These are phyloP conservation scores for Cepaea hortensis DNA, from an alignment of 2,888 invertebrate genomes.

Conservation along the genomic window DNA sequence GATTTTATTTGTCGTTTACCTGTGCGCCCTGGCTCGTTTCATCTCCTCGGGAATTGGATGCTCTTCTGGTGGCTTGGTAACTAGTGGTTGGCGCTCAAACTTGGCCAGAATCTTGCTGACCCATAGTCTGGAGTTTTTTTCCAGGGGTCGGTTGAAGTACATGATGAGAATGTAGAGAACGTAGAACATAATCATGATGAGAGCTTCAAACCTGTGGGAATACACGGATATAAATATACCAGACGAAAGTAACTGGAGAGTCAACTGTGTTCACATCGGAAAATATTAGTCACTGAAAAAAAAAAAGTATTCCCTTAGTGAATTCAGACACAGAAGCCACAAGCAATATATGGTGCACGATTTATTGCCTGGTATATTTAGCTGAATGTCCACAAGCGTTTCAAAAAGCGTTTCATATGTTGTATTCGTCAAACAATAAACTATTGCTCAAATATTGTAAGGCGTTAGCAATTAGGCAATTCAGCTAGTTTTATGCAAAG, in stretches of 20 bases:
- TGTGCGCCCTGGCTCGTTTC: constrained; percentile 46
- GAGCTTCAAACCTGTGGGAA: constrained; percentile 87
- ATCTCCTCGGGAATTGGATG: constrained; percentile 26
- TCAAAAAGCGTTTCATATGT: too few relatives aligned
- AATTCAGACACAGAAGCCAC: too few relatives aligned
- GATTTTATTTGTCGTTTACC: constrained; percentile 20
- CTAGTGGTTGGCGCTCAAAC: constrained; percentile 32
- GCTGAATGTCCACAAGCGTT: not conserved
- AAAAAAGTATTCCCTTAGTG: too few relatives aligned
- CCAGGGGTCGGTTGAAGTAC: constrained; percentile 84
- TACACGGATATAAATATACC: not conserved
- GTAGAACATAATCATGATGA: constrained; percentile 92
- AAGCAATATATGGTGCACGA: too few relatives aligned
- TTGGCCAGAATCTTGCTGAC: constrained; percentile 21
- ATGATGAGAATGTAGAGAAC: constrained; percentile 88
- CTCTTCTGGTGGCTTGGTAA: constrained; percentile 18
- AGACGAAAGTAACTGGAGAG: not conserved
- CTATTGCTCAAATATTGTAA: too few relatives aligned
- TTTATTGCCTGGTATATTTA: too few relatives aligned
- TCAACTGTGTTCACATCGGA: too few relatives aligned
- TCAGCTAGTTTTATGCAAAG: too few relatives aligned
- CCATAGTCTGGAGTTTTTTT: constrained; percentile 43
- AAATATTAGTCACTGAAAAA: too few relatives aligned
- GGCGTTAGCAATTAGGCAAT: too few relatives aligned
- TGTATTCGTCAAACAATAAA: too few relatives aligned